Base-by-base conservation (phyloP, 2,113 vertebrate species). In the Chinchilla lanigera region DNA sequence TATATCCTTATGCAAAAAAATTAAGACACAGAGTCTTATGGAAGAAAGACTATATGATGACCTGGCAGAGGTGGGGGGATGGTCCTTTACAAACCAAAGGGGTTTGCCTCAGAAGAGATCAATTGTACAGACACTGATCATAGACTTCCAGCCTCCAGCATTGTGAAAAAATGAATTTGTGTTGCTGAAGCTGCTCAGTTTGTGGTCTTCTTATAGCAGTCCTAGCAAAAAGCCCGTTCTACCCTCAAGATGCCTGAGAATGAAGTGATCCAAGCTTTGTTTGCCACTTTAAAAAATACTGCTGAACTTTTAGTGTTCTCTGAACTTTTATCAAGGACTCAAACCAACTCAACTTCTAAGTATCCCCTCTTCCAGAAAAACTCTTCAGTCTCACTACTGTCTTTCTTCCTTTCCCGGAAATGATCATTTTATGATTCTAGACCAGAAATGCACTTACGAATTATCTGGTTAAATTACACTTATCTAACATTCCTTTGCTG, bases 141-240 rank as follows among this genome's bases (percentile, higher is more conserved):
- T 8, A 41, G 33, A 83, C 33, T 28, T 38, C 16, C 4, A 35
- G 44, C 22, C 14, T 60, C 24, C 19, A 33, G 38, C 24, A 47
- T 1, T 4, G 17, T 16, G 20, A 95, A 14, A 26, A 84, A 54
- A 47, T 9, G 14, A 44, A 4, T 38, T 80, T 63, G 19, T 81
- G 24, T 63, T 58, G 16, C 19, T 75, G 44, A 41, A 41, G 20
- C 20, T 7, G 20, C 35, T 0, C 0, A 44, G 52, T 33, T 0
- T 71, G 50, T 1, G 0, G 24, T 9, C 19, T 38, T 26, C 30
- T 38, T 24, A 58, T 2, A 16, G 47, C 7, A 58, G 22, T 14
- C 38, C 47, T 89, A 38, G 26, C 8, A 30, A 75, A 67, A 38
- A 6, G 20, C 9, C 35, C 26, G 14, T 26, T 26, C 16, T 28